Evolutionary conservation across 2,888 invertebrate genomes (phyloP).

Genomic region (Caenorhabditis doughertyi): DNA sequence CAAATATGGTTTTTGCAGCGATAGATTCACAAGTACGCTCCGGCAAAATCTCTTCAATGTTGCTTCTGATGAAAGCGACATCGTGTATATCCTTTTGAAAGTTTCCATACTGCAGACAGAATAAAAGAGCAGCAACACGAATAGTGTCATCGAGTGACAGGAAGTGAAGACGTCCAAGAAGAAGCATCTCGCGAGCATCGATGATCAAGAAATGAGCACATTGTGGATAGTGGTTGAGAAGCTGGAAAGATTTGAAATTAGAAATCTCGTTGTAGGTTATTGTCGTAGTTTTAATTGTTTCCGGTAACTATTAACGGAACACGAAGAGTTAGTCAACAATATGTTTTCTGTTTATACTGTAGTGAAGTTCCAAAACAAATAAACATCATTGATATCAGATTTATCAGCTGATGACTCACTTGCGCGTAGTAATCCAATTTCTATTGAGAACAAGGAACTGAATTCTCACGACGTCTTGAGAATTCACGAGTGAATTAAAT

Average conservation of each 20-base stretch:
- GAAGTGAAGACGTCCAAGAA: conserved; percentile 44
- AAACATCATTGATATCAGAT: no score
- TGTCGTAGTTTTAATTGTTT: no score
- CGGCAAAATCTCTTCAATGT: conserved; percentile 52
- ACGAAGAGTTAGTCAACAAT: no score
- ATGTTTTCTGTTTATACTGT: no score
- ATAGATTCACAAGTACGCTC: conserved; percentile 49
- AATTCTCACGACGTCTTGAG: no score
- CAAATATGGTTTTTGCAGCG: conserved; percentile 43
- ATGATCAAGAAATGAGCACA: conserved; percentile 38
- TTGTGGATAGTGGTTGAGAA: conserved; percentile 32
- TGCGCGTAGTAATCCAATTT: no score
- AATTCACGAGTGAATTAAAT: no score
- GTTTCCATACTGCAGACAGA: conserved; percentile 46
- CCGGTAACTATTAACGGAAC: no score
- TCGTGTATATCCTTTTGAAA: conserved; percentile 28
- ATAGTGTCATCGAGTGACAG: conserved; percentile 39
- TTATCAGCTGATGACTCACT: no score
- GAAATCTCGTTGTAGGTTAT: no score
- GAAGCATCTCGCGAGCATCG: conserved; percentile 49
- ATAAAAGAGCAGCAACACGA: conserved; percentile 41
- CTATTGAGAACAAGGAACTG: no score
- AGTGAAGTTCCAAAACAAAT: no score
- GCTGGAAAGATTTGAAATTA: conserved; percentile 6
- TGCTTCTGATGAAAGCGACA: conserved; percentile 33